Evolutionary conservation across 2,888 invertebrate genomes (phyloP).

Genomic region (Nomada goodeniana): DNA sequence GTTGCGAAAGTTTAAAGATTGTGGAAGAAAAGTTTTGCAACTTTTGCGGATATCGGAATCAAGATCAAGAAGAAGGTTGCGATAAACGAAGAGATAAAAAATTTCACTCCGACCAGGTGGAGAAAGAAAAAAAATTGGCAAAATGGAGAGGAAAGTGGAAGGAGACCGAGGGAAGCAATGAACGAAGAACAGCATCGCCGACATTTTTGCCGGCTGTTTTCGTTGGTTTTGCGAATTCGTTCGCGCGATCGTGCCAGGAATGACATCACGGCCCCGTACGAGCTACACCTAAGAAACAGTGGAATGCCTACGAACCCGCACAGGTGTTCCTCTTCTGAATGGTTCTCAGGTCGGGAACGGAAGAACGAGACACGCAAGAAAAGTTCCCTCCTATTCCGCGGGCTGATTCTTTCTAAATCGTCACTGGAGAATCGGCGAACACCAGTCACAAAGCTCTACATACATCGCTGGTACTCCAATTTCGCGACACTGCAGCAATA

Average conservation of each 20-base stretch:
- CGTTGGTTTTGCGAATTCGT: conserved; percentile 79
- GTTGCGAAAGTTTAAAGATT: background rate
- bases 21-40: background rate
- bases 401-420: background rate
- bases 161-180: conserved; percentile 17
- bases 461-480: background rate
- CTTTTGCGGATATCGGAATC: background rate
- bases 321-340: conserved; percentile 64
- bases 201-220: conserved; percentile 76
- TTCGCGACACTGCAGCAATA: background rate
- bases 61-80: too few species aligned
- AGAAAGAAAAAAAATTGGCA: background rate
- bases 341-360: conserved; percentile 55
- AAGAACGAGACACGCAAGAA: conserved; percentile 61
- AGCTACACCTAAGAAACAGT: conserved; percentile 51
- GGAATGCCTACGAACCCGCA: conserved; percentile 52
- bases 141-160: conserved; percentile 10
- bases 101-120: background rate
- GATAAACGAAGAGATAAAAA: background rate
- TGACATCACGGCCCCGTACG: conserved; percentile 65
- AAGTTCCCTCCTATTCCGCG: conserved; percentile 30
- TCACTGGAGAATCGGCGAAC: conserved; percentile 19
- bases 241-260: conserved; percentile 79
- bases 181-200: conserved; percentile 55
- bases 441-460: conserved; percentile 11